phyloP scores from a whole-genome alignment of 2,113 vertebrate genomes.

The Crocuta crocuta region DNA sequence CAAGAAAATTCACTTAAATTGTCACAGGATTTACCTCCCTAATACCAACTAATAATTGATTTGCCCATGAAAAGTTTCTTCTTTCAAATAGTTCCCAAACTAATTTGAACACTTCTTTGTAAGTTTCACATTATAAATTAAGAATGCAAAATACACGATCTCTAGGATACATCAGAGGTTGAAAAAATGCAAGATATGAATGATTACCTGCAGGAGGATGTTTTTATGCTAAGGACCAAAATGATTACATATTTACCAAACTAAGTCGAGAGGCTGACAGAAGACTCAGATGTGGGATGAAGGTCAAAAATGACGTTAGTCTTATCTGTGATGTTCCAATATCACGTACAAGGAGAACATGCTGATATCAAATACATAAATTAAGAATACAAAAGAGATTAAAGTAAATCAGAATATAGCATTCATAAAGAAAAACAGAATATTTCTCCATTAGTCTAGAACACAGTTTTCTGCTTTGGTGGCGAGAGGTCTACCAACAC shows the following conservation, averaged over 20 bases:
- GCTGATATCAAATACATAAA: neutral
- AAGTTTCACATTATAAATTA: neutral
- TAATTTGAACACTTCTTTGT: neutral
- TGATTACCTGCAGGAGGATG: neutral
- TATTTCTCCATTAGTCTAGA: neutral
- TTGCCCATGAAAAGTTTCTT: neutral
- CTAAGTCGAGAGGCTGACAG: neutral
- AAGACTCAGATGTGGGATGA: neutral
- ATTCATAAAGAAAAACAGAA: neutral
- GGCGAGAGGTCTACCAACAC: neutral
- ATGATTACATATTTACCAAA: neutral
- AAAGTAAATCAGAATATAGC: neutral
- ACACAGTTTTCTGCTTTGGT: neutral
- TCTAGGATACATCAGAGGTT: neutral
- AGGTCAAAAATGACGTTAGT: neutral
- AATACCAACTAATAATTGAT: neutral
- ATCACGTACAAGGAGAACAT: neutral
- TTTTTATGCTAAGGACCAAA: neutral
- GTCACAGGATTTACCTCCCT: neutral
- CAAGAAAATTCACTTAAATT: neutral
- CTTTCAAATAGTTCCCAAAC: neutral
- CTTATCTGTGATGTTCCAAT: neutral
- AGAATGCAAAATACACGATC: neutral
- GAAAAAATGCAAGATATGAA: neutral
- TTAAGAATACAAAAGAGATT: neutral